Percentiles rank a stretch among this genome's conserved stretches.
Conservation (phyloP, 2,113 vertebrate genomes). For the Apteryx owenii region DNA sequence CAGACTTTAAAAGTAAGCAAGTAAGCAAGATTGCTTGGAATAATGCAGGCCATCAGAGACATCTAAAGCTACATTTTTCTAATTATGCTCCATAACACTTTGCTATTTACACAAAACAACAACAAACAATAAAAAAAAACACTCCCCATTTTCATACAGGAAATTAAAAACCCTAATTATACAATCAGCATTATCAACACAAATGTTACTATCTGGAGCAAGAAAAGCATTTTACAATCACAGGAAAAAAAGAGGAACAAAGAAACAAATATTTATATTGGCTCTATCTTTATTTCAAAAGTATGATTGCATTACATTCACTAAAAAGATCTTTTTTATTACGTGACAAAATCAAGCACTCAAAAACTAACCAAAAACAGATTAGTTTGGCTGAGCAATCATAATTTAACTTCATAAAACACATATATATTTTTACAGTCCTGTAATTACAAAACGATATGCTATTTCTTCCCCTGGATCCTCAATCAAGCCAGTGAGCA, state of each 20-base stretch:
- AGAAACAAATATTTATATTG: neutral
- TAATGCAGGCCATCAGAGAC: neutral
- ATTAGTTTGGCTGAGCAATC: neutral
- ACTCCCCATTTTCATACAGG: slow-evolving; percentile 9
- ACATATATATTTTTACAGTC: neutral
- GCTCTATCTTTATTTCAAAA: slow-evolving; percentile 1
- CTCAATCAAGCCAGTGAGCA: neutral
- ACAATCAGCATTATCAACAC: slow-evolving; percentile 23
- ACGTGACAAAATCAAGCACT: neutral
- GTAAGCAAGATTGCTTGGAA: neutral
- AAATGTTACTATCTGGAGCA: neutral
- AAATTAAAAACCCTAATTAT: slow-evolving; percentile 49
- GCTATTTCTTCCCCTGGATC: neutral
- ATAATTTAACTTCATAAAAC: neutral
- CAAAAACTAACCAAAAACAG: neutral
- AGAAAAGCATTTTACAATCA: neutral
- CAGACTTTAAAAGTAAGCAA: neutral
- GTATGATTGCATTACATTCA: neutral
- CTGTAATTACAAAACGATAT: neutral
- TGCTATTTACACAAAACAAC: slow-evolving; percentile 29
- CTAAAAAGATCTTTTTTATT: neutral
- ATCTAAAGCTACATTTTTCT: neutral
- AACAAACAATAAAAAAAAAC: neutral
- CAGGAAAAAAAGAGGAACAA: neutral
- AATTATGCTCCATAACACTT: slow-evolving; percentile 25